phyloP scores from a whole-genome alignment of 2,797 vertebrate genomes.

The Paramormyrops hopkinsi region DNA sequence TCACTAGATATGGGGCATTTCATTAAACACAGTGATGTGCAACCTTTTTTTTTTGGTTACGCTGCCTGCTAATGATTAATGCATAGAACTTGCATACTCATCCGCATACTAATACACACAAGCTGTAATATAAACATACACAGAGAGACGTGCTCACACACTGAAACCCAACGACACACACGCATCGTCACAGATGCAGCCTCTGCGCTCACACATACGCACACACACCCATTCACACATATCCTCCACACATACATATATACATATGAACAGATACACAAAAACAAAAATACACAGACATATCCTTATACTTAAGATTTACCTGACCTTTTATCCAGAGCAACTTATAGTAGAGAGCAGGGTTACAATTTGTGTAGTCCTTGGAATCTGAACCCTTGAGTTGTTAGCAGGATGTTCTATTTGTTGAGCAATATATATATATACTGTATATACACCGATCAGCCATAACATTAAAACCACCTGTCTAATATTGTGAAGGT shows the following conservation, averaged over 20 bases:
- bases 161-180: slow-evolving; percentile 6
- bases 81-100: neutral
- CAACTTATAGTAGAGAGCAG: neutral
- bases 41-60: neutral
- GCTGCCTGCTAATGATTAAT: slow-evolving; percentile 5
- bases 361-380: neutral
- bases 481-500: neutral
- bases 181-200: neutral
- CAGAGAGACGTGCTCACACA: neutral
- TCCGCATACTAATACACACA: neutral
- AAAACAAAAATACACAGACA: neutral
- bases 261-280: neutral
- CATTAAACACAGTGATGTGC: slow-evolving; percentile 5
- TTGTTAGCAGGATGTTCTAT: neutral
- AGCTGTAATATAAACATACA: neutral
- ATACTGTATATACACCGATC: neutral
- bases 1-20: neutral
- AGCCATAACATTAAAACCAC: neutral
- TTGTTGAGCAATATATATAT: neutral
- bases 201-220: neutral
- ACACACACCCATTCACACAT: neutral
- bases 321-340: neutral
- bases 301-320: neutral
- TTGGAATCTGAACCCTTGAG: neutral
- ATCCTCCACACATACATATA: neutral